These are phyloP conservation scores for Polydesmus complanatus DNA, from an alignment of 2,888 invertebrate genomes.

Conservation along the genomic window DNA sequence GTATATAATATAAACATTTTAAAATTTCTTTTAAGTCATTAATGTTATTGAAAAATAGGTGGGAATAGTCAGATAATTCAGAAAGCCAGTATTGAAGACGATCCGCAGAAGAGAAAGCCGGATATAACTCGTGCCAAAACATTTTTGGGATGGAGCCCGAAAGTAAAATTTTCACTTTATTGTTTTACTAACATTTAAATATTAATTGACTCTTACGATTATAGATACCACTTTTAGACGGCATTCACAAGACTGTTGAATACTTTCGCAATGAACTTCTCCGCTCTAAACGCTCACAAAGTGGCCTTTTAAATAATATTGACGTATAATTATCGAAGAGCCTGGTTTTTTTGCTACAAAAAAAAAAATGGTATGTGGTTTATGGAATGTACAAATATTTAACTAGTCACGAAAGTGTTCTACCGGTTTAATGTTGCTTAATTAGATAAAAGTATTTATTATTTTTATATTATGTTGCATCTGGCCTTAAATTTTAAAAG, in stretches of 20 bases:
- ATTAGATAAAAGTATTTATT: no score
- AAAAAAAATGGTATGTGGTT: no score
- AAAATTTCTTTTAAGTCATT: slow-evolving; percentile 8
- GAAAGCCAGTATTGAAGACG: slow-evolving; percentile 80
- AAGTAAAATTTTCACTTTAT: slow-evolving; percentile 39
- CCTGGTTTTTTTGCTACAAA: no score
- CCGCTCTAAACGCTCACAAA: slow-evolving; percentile 40
- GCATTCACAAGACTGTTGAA: slow-evolving; percentile 78
- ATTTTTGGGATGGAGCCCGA: slow-evolving; percentile 81
- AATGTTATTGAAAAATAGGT: slow-evolving; percentile 42
- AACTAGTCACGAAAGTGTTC: no score
- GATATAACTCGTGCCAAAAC: slow-evolving; percentile 79
- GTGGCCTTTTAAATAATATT: no score
- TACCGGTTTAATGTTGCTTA: no score
- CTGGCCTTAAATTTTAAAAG: no score
- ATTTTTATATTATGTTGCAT: no score
- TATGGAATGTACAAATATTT: no score
- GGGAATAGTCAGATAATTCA: slow-evolving; percentile 71
- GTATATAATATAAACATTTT: slow-evolving; percentile 24
- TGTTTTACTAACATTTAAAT: background rate
- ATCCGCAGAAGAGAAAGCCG: slow-evolving; percentile 86
- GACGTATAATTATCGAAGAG: no score
- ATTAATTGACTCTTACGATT: slow-evolving; percentile 24
- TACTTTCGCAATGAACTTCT: slow-evolving; percentile 81
- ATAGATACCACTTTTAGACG: slow-evolving; percentile 63